Evolutionary conservation across 2,888 invertebrate species (phyloP).

Genomic region (Nomada goodeniana): DNA sequence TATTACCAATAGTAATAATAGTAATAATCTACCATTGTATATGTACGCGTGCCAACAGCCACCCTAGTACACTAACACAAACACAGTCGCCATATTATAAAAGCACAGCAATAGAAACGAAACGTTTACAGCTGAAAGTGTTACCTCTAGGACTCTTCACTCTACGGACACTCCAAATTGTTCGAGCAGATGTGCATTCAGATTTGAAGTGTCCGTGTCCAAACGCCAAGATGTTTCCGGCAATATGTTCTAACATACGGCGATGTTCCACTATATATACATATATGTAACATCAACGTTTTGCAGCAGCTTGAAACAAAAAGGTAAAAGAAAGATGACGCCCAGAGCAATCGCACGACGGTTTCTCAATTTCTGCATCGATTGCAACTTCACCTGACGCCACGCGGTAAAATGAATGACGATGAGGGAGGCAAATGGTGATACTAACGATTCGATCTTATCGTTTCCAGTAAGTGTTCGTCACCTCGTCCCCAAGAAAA

Average conservation of each 20-base stretch:
- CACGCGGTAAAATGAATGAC: neutral
- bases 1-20: too few relatives aligned
- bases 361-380: neutral
- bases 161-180: conserved; percentile 12
- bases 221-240: conserved; percentile 26
- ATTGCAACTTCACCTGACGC: neutral
- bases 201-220: conserved; percentile 23
- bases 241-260: conserved; percentile 21
- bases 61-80: neutral
- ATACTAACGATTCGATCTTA: conserved; percentile 13
- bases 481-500: conserved; percentile 11
- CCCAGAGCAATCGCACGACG: neutral
- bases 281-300: neutral
- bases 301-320: neutral
- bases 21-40: too few relatives aligned
- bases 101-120: neutral
- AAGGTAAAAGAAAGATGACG: neutral
- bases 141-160: conserved; percentile 16
- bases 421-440: neutral
- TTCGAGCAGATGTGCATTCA: conserved; percentile 17
- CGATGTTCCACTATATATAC: neutral
- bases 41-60: too few relatives aligned
- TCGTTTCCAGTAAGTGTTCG: conserved; percentile 6
- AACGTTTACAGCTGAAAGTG: conserved; percentile 13
- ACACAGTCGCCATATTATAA: neutral